These are phyloP conservation scores for Gopherus evgoodei DNA, from an alignment of 2,113 vertebrate species.

Conservation along the genomic window DNA sequence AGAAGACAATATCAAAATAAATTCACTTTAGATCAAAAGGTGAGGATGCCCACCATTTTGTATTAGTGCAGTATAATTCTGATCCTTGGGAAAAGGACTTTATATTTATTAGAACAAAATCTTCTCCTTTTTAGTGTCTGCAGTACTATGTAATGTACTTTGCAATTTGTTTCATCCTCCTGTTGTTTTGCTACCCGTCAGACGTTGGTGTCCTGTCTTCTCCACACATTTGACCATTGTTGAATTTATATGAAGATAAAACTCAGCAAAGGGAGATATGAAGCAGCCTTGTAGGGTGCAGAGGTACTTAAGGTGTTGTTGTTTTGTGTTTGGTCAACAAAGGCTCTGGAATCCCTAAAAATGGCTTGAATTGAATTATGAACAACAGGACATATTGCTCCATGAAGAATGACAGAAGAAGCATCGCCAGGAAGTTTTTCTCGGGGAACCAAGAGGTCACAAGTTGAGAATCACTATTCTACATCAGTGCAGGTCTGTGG, in stretches of 20 bases:
- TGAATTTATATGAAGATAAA: background rate
- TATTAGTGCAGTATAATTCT: background rate
- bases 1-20: background rate
- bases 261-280: background rate
- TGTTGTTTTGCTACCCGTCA: background rate
- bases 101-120: background rate
- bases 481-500: background rate
- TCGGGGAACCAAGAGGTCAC: background rate
- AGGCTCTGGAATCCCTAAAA: background rate
- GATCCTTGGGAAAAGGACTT: background rate
- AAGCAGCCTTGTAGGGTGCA: constrained; percentile 14
- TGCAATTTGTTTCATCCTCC: background rate
- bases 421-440: background rate
- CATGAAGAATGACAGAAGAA: constrained; percentile 7
- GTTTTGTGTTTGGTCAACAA: constrained; percentile 19
- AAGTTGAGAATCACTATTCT: background rate
- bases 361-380: background rate
- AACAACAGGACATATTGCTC: constrained; percentile 10
- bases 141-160: constrained; percentile 7
- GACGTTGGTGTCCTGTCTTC: background rate
- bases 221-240: constrained; percentile 11
- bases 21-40: background rate
- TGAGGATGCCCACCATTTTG: background rate
- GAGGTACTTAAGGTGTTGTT: background rate
- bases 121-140: background rate